phyloP scores from a whole-genome alignment of 2,888 invertebrate genomes.

The Clistopyga incitator region DNA sequence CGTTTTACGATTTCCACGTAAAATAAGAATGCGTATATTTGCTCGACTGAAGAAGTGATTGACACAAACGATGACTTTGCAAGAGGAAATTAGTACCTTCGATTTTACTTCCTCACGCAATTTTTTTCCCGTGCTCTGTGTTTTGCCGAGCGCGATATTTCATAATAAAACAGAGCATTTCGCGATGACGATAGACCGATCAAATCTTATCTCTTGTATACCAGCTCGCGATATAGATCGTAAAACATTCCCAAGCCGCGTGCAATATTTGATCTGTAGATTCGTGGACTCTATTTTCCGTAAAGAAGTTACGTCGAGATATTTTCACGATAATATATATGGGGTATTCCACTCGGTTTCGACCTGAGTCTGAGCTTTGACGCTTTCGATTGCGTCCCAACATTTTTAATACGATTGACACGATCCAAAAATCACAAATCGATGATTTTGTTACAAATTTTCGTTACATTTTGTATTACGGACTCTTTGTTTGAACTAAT shows the following conservation, averaged over 20 bases:
- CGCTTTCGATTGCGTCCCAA: no score
- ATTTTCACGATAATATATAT: slow-evolving; percentile 2
- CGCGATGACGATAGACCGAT: background rate
- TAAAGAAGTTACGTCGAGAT: background rate
- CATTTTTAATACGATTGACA: no score
- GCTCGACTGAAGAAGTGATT: background rate
- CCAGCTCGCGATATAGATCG: slow-evolving; percentile 9
- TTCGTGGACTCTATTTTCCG: slow-evolving; percentile 8
- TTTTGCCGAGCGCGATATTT: background rate
- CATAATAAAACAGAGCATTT: background rate
- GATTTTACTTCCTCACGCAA: background rate
- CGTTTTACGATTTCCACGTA: background rate
- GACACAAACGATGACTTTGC: background rate
- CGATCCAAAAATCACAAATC: no score
- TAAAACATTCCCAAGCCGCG: slow-evolving; percentile 9
- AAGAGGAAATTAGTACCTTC: background rate
- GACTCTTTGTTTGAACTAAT: no score
- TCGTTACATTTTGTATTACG: no score
- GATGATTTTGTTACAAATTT: no score
- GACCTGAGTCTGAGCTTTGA: no score
- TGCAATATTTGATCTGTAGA: slow-evolving; percentile 6
- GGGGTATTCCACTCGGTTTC: no score
- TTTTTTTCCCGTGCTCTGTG: background rate
- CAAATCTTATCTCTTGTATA: slow-evolving; percentile 20
- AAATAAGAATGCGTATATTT: background rate